Conservation (phyloP, 2,888 invertebrate genomes). For the Cheilosia soror region DNA sequence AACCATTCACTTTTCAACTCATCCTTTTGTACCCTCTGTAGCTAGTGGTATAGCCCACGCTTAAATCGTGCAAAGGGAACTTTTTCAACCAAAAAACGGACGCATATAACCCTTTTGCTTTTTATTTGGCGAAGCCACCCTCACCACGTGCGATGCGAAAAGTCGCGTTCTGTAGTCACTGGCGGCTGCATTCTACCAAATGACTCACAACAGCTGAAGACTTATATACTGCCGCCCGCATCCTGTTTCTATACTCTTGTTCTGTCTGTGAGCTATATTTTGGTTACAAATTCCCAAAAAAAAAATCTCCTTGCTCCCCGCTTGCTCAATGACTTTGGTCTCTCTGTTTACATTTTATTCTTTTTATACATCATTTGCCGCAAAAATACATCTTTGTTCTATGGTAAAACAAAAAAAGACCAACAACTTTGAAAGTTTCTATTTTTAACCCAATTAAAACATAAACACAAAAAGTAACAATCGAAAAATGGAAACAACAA, state of each 20-base stretch:
- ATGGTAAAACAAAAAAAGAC: slow-evolving; percentile 40
- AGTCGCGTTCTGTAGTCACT: slow-evolving; percentile 20
- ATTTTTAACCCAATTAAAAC: slow-evolving; percentile 74
- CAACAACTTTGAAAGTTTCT: slow-evolving; percentile 70
- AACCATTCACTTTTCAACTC: slow-evolving; percentile 29
- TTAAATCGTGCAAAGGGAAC: slow-evolving; percentile 44
- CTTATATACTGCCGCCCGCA: slow-evolving; percentile 38
- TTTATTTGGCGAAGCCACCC: slow-evolving; percentile 59
- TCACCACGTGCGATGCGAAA: slow-evolving; percentile 60
- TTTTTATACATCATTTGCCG: slow-evolving; percentile 65
- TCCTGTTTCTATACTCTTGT: slow-evolving; percentile 49
- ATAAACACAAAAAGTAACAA: slow-evolving; percentile 58
- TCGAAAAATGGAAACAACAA: slow-evolving; percentile 27
- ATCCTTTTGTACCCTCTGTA: slow-evolving; percentile 8
- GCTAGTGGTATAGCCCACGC: not conserved
- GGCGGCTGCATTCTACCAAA: slow-evolving; percentile 61
- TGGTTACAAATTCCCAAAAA: slow-evolving; percentile 44
- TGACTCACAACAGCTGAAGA: slow-evolving; percentile 68
- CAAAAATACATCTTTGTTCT: slow-evolving; percentile 56
- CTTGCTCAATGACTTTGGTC: slow-evolving; percentile 41
- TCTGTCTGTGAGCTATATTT: slow-evolving; percentile 34
- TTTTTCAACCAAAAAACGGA: slow-evolving; percentile 29
- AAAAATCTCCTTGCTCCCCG: slow-evolving; percentile 28
- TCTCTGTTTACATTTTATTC: slow-evolving; percentile 68
- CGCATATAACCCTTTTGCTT: slow-evolving; percentile 39